phyloP scores from a whole-genome alignment of 2,797 vertebrate genomes.

The Karalla daura region DNA sequence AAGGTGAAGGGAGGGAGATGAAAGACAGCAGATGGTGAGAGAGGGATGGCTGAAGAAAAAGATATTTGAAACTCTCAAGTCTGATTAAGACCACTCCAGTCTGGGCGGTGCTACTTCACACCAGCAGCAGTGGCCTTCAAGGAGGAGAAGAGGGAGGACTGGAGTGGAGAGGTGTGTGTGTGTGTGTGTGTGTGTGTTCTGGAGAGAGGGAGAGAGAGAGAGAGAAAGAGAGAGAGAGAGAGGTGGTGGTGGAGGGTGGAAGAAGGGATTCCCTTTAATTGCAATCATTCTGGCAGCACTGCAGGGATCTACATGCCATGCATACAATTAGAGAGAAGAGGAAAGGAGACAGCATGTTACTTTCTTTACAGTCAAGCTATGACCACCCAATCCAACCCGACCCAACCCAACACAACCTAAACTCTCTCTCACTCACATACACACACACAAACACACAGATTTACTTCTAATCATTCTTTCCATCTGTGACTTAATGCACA shows the following conservation, averaged over 20 bases:
- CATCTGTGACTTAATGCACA: background rate
- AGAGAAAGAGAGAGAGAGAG: slow-evolving; percentile 12
- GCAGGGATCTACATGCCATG: slow-evolving; percentile 75
- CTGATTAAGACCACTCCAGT: slow-evolving; percentile 82
- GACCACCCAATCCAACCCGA: background rate
- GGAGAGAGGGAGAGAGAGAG: slow-evolving; percentile 5
- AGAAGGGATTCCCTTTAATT: slow-evolving; percentile 84
- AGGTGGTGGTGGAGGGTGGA: slow-evolving; percentile 37
- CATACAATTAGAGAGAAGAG: slow-evolving; percentile 70
- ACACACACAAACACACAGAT: slow-evolving; percentile 11
- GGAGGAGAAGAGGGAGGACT: slow-evolving; percentile 33
- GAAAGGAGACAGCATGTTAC: slow-evolving; percentile 33
- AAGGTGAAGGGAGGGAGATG: slow-evolving; percentile 2
- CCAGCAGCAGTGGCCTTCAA: slow-evolving; percentile 38
- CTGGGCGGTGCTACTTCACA: slow-evolving; percentile 66
- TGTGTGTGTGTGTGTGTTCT: slow-evolving; percentile 5
- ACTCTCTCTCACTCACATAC: too few species aligned
- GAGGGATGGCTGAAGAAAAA: slow-evolving; percentile 37
- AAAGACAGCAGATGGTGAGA: slow-evolving; percentile 38
- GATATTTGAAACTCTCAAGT: slow-evolving; percentile 62
- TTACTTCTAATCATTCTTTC: background rate
- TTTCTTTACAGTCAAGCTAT: slow-evolving; percentile 31
- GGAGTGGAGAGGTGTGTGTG: slow-evolving; percentile 32
- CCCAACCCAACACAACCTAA: slow-evolving; percentile 5
- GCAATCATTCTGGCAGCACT: slow-evolving; percentile 83